phyloP scores from a whole-genome alignment of 2,888 invertebrate species.

The Flexamia atlantica region DNA sequence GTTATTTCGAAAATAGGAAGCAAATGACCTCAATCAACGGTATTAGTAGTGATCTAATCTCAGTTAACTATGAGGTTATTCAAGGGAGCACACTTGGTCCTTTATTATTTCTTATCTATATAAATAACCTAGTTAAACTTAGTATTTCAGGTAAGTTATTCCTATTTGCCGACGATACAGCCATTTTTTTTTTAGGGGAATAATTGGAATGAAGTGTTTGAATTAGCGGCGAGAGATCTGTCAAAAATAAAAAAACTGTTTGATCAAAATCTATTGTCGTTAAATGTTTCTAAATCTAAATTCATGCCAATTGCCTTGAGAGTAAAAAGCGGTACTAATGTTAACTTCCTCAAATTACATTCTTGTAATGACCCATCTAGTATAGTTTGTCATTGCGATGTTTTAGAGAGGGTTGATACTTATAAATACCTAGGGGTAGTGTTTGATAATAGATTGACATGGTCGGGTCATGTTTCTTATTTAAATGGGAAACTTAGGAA shows the following conservation, averaged over 20 bases:
- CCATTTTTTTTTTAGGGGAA: background rate
- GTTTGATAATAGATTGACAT: no score
- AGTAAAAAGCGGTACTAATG: no score
- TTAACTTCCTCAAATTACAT: slow-evolving; percentile 37
- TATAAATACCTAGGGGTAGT: slow-evolving; percentile 26
- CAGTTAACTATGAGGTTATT: no score
- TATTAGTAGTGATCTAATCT: no score
- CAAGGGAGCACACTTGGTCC: slow-evolving; percentile 45
- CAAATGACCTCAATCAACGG: slow-evolving; percentile 19
- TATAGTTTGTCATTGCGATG: slow-evolving; percentile 14
- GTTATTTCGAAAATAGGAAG: slow-evolving; percentile 42
- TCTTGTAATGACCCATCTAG: background rate
- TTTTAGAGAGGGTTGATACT: background rate
- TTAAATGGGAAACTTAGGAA: background rate
- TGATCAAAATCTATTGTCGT: background rate
- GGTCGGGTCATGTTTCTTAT: background rate
- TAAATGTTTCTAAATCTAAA: slow-evolving; percentile 19
- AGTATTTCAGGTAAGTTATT: background rate
- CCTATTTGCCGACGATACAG: slow-evolving; percentile 37
- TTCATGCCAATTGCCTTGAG: slow-evolving; percentile 7
- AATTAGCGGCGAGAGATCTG: background rate
- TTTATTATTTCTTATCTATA: slow-evolving; percentile 41
- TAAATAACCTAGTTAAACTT: slow-evolving; percentile 15
- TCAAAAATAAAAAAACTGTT: slow-evolving; percentile 20
- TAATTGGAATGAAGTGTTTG: slow-evolving; percentile 13